phyloP scores from a whole-genome alignment of 2,797 vertebrate genomes.

The Xenentodon cancila region DNA sequence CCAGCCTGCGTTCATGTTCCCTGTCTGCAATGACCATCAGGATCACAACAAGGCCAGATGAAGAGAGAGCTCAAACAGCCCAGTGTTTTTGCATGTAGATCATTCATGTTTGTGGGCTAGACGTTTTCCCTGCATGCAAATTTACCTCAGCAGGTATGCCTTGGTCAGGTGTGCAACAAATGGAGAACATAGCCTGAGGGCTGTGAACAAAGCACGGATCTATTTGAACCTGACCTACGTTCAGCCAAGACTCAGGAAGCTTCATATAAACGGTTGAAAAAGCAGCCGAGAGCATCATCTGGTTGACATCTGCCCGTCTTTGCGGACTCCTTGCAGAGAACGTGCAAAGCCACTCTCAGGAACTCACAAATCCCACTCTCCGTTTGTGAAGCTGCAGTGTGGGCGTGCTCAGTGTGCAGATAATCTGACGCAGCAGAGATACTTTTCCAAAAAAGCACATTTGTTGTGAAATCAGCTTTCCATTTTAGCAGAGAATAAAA shows the following conservation, averaged over 20 bases:
- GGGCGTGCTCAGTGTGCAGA: slow-evolving; percentile 28
- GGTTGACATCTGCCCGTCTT: slow-evolving; percentile 44
- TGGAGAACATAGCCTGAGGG: not conserved
- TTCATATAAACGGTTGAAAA: slow-evolving; percentile 7
- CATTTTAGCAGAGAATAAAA: slow-evolving; percentile 5
- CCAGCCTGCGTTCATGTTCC: not conserved
- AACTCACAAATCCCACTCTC: slow-evolving; percentile 32
- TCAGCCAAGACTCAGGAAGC: slow-evolving; percentile 12
- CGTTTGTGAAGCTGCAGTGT: slow-evolving; percentile 35
- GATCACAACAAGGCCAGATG: not conserved
- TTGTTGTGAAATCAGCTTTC: slow-evolving; percentile 27
- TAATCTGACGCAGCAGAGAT: slow-evolving; percentile 19
- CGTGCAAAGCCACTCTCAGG: slow-evolving; percentile 27
- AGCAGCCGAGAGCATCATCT: slow-evolving; percentile 34
- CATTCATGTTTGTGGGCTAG: too few species aligned
- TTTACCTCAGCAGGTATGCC: too few species aligned
- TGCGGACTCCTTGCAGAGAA: slow-evolving; percentile 11
- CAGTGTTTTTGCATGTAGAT: too few species aligned
- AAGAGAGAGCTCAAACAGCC: not conserved
- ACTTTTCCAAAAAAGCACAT: slow-evolving; percentile 23
- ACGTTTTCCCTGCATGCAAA: too few species aligned
- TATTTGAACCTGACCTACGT: not conserved
- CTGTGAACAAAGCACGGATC: slow-evolving; percentile 9
- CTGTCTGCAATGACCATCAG: not conserved
- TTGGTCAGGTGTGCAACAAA: slow-evolving; percentile 38